A percentile compares a stretch with the other conserved stretches of the same genome.
These are phyloP conservation scores for Erythrocercus mccallii DNA, from an alignment of 2,113 vertebrate species.

Conservation along the genomic window DNA sequence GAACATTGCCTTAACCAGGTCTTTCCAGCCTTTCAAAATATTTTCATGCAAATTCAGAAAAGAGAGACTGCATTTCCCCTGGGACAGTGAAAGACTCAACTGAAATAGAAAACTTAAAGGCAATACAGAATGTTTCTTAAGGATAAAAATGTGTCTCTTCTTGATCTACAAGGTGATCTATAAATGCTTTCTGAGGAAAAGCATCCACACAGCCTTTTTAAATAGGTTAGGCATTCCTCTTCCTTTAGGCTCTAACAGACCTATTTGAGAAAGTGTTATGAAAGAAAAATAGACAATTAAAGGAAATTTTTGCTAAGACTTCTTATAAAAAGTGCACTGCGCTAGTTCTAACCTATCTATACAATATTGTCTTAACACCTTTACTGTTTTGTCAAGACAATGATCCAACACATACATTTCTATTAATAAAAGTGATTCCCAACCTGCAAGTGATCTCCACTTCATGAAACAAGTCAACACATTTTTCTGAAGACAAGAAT, in stretches of 20 bases:
- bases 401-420: not conserved
- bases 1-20: not conserved
- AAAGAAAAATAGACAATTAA: not conserved
- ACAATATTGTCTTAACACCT: not conserved
- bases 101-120: not conserved
- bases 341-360: not conserved
- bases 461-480: not conserved
- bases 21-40: conserved; percentile 25
- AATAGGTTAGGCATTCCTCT: conserved; percentile 4
- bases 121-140: not conserved
- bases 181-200: not conserved
- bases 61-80: not conserved
- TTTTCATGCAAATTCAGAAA: conserved; percentile 21
- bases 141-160: not conserved
- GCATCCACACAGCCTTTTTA: not conserved
- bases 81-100: not conserved
- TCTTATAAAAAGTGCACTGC: not conserved
- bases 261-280: not conserved
- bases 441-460: not conserved
- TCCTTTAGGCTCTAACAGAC: not conserved
- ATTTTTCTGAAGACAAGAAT: not conserved
- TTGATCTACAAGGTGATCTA: conserved; percentile 7
- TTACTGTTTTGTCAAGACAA: not conserved
- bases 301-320: not conserved
- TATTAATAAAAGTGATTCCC: not conserved